Evolutionary conservation across 2,113 vertebrate genomes (phyloP), one percentile per base, ranked within the genome.

Genomic region (Sinocyclocheilus anophthalmus): DNA sequence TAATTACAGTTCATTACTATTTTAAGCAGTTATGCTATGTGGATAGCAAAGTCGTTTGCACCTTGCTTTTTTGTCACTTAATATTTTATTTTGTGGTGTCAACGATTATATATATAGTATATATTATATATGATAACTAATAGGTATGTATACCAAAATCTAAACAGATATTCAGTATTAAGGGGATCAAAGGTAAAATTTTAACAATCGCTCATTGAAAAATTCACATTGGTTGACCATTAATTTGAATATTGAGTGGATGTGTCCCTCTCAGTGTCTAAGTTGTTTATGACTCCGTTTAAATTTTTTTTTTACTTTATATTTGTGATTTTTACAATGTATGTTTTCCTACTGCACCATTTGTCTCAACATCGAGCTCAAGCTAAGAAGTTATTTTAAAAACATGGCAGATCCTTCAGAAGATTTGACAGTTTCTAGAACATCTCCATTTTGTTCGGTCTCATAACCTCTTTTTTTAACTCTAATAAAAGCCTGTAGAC

Each of bases 381-480:
- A 69, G n/a, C 61, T 48, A n/a, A 70, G 48, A 42, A 50, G 75
- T 42, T 80, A 30, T 72, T 82, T 42, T 22, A 77, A 37, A 63
- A 83, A 70, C 12, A 76, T 85, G 53, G 37, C 57, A 84, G 26
- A 82, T 70, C 69, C 76, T 84, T 80, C 55, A 85, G 59, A 82
- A 69, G 77, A 45, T 65, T 26, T 63, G 55, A 78, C 75, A 84
- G 88, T 89, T 86, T 84, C 87, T 76, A 78, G 67, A 75, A 73
- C 81, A 76, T 42, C 67, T 80, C 85, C 42, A n/a, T 70, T 88
- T 86, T 86, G 84, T 86, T 88, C 87, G 26, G 12, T 84, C 76
- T 86, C 70, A 70, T 89, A 89, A 87, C 88, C 88, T 89, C 86
- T 67, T 89, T 89, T 30, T 87, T 84, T 70, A 81, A 84, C 77